Conservation (phyloP, 2,113 vertebrate species). For the Talpa occidentalis region DNA sequence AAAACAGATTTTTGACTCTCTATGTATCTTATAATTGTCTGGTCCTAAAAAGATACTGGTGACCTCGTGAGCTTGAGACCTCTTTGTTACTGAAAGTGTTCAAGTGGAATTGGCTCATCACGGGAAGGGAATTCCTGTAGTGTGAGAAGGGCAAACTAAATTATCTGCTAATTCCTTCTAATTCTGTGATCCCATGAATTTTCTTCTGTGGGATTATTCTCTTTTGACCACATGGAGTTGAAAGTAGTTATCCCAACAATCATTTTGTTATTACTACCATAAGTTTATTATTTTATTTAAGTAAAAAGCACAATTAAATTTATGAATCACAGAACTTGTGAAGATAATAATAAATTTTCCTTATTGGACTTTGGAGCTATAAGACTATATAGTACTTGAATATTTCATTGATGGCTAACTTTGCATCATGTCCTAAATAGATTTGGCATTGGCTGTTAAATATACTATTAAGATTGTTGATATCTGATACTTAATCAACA, state of each 20-base stretch:
- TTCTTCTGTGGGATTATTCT: background rate
- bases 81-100: background rate
- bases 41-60: background rate
- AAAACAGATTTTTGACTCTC: background rate
- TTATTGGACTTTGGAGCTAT: background rate
- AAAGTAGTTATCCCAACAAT: background rate
- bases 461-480: background rate
- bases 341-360: slow-evolving; percentile 45
- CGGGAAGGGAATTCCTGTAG: background rate
- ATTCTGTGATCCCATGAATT: background rate
- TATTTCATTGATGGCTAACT: background rate
- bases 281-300: slow-evolving; percentile 8
- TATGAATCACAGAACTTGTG: background rate
- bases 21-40: too few relatives aligned
- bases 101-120: background rate
- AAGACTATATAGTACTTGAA: background rate
- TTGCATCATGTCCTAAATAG: background rate
- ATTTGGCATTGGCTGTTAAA: background rate
- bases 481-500: background rate
- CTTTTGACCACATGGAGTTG: background rate
- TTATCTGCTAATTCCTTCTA: background rate
- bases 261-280: background rate
- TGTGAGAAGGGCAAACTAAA: background rate
- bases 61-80: background rate
- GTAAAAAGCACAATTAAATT: background rate